Evolutionary conservation across 2,797 vertebrate genomes (phyloP), one percentile per base, ranked within the genome.

Genomic region (Hephaestus fuliginosus): DNA sequence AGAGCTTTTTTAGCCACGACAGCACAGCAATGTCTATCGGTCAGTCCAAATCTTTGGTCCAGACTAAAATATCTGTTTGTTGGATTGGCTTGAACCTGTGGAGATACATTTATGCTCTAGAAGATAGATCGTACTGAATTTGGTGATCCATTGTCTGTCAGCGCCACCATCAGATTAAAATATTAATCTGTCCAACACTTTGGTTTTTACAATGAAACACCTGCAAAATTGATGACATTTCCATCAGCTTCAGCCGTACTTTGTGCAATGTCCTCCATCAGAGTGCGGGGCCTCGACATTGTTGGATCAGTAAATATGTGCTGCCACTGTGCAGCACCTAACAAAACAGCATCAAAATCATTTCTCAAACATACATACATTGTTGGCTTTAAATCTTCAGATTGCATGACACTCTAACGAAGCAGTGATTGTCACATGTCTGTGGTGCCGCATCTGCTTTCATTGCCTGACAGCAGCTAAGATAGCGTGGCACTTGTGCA

Each of bases 401-500:
- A 20, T 18, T 18, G 12, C 33, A 49, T 41, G 48, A 15, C 25
- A 46, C 13, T 58, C 5, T 41, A 11, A 9, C 57, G 17, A n/a
- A n/a, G 20, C 28, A n/a, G 11, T 36, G 25, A 25, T 15, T 68
- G 20, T 17, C 28, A 13, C 7, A n/a, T 56, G 33, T 71, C 71
- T 70, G 55, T 3, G 20, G 46, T 41, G 11, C 9, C 53, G 17
- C 0, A 65, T 58, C 44, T 64, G 25, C 57, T 61, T 7, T 17
- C 22, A 49, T 61, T 60, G 13, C 28, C 52, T 55, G 41, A 53
- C 25, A 11, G 41, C 39, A 56, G 44, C 36, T 61, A 49, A 55
- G 39, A 74, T 55, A 67, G 6, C 0, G 0, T 52, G 1, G 4
- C 68, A 63, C 51, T 87, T 82, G 57, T 12, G 17, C 36, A 76